phyloP scores from a whole-genome alignment of 2,888 invertebrate genomes.

The Zhengitettix transpicula region DNA sequence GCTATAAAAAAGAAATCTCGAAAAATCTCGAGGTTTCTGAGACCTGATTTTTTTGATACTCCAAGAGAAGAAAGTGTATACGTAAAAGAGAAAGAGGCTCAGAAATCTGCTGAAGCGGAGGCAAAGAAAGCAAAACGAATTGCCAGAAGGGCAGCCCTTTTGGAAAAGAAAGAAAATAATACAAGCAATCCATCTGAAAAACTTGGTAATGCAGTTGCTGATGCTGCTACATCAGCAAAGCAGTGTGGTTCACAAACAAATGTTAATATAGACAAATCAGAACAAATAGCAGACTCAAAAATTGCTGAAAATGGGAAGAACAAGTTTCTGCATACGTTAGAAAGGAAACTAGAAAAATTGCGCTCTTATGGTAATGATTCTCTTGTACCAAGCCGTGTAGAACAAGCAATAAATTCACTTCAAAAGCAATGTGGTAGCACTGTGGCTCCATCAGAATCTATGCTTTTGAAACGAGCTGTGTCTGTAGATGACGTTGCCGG shows the following conservation, averaged over 20 bases:
- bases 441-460: slow-evolving; percentile 38
- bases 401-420: slow-evolving; percentile 21
- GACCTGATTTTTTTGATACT: slow-evolving; percentile 62
- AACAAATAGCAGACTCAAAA: slow-evolving; percentile 12
- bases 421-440: slow-evolving; percentile 20
- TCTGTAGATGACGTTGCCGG: slow-evolving; percentile 39
- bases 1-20: background rate
- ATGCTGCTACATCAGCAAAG: background rate
- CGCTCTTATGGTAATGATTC: slow-evolving; percentile 6
- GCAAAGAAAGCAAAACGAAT: slow-evolving; percentile 1
- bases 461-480: slow-evolving; percentile 50
- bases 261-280: slow-evolving; percentile 1
- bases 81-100: slow-evolving; percentile 27
- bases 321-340: slow-evolving; percentile 53
- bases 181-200: background rate
- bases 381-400: slow-evolving; percentile 19
- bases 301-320: slow-evolving; percentile 21
- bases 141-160: background rate
- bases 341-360: slow-evolving; percentile 32
- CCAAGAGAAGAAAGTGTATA: slow-evolving; percentile 48
- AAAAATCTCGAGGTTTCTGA: slow-evolving; percentile 53
- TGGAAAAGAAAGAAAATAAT: background rate
- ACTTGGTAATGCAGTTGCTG: background rate
- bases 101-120: slow-evolving; percentile 8
- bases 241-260: background rate